These are phyloP conservation scores for Coleophora deauratella DNA, from an alignment of 2,888 invertebrate genomes.

Conservation along the genomic window DNA sequence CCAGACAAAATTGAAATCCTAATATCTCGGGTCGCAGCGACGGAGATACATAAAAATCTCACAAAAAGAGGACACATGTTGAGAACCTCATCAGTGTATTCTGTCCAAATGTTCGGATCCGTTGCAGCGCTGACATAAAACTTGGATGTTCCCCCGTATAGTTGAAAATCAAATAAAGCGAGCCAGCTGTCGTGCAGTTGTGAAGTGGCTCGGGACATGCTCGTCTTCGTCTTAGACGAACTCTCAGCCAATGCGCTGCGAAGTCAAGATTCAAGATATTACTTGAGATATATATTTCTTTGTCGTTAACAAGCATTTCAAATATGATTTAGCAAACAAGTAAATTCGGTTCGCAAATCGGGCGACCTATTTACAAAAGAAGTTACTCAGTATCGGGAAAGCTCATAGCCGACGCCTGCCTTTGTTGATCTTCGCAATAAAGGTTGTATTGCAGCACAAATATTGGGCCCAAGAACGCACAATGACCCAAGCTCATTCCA, in stretches of 20 bases:
- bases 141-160: conserved; percentile 40
- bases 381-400: conserved; percentile 30
- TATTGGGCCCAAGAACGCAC: conserved; percentile 50
- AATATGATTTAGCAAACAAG: too few relatives aligned
- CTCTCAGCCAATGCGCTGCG: conserved; percentile 25
- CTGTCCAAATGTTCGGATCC: conserved; percentile 28
- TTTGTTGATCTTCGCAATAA: conserved; percentile 57
- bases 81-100: conserved; percentile 32
- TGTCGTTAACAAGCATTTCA: too few relatives aligned
- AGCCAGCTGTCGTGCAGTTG: conserved; percentile 56
- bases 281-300: too few relatives aligned
- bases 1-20: background rate
- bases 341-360: conserved; percentile 20
- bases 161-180: conserved; percentile 62
- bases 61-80: conserved; percentile 24
- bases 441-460: conserved; percentile 62
- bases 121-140: conserved; percentile 39
- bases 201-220: conserved; percentile 39
- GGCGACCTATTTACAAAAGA: conserved; percentile 33
- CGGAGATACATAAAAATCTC: conserved; percentile 11
- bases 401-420: conserved; percentile 38
- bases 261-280: conserved; percentile 22
- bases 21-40: background rate
- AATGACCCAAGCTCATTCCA: conserved; percentile 58
- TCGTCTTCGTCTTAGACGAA: conserved; percentile 43